Conservation (phyloP, 2,113 vertebrate species). For the Semnornis frantzii region DNA sequence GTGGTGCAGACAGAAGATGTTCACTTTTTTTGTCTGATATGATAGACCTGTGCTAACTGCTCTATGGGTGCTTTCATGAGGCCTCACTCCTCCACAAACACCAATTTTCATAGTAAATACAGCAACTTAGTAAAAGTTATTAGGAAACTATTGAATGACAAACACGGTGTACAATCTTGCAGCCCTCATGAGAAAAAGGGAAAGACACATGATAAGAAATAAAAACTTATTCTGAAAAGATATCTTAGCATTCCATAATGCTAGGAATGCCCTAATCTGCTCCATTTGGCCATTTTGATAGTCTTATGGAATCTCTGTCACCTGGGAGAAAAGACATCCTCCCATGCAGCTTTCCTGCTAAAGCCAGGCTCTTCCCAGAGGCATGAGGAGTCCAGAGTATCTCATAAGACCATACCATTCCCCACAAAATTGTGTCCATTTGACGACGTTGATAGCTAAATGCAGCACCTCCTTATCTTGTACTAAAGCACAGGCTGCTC, state of each 20-base stretch:
- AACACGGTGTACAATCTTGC: neutral
- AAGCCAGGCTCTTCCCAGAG: neutral
- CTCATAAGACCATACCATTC: rapidly evolving
- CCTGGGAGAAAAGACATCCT: neutral
- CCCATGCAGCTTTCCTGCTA: neutral
- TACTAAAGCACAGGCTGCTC: neutral
- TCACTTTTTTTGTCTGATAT: neutral
- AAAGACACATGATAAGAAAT: neutral
- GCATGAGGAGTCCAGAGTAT: neutral
- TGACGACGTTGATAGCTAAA: neutral
- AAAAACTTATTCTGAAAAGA: neutral
- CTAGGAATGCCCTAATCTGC: neutral
- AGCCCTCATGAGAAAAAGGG: neutral
- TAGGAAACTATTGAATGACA: neutral
- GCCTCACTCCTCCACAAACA: neutral
- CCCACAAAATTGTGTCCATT: neutral
- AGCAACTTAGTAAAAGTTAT: neutral
- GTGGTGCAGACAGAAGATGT: neutral
- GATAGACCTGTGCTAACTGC: neutral
- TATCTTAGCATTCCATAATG: neutral
- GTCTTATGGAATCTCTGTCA: neutral
- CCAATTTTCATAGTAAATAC: neutral
- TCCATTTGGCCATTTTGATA: neutral
- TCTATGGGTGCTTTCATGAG: rapidly evolving
- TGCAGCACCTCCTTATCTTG: neutral